These are phyloP conservation scores for Tridacna gigas DNA, from an alignment of 2,888 invertebrate genomes.

Conservation along the genomic window DNA sequence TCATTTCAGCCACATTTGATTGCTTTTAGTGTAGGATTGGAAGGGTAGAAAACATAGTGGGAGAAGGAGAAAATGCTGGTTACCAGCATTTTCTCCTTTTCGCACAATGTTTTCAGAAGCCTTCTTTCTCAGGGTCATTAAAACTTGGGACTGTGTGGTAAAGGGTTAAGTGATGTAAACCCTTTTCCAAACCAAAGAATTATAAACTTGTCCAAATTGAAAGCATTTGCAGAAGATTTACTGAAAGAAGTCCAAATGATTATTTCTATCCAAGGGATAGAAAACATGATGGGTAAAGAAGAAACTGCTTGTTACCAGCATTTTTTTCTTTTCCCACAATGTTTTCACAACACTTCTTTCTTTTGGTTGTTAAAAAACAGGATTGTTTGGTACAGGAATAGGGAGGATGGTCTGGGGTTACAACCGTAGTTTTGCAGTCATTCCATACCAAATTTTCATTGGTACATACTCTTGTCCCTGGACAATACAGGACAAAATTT, in stretches of 20 bases:
- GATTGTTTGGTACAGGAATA: too few species aligned
- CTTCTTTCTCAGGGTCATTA: neutral
- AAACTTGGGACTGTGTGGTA: neutral
- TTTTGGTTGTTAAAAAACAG: too few species aligned
- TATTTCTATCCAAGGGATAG: neutral
- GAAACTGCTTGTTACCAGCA: neutral
- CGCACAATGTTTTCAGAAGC: neutral
- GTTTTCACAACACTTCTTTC: too few species aligned
- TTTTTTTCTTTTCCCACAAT: neutral
- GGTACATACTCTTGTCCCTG: too few species aligned
- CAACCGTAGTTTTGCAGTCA: too few species aligned
- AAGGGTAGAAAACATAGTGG: neutral
- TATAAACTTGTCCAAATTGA: too few species aligned
- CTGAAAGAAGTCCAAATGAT: neutral
- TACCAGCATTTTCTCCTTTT: neutral
- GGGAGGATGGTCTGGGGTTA: too few species aligned
- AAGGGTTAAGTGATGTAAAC: neutral
- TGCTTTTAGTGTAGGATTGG: too few species aligned
- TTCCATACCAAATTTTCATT: too few species aligned
- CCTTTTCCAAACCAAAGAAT: neutral
- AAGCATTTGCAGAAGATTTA: neutral
- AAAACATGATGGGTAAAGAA: neutral
- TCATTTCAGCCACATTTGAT: too few species aligned
- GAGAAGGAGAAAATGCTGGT: neutral
- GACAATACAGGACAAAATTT: too few species aligned